Percentiles rank a stretch among this genome's conserved stretches.
Evolutionary conservation across 2,888 invertebrate species (phyloP).

Genomic region (Molorchus minor): DNA sequence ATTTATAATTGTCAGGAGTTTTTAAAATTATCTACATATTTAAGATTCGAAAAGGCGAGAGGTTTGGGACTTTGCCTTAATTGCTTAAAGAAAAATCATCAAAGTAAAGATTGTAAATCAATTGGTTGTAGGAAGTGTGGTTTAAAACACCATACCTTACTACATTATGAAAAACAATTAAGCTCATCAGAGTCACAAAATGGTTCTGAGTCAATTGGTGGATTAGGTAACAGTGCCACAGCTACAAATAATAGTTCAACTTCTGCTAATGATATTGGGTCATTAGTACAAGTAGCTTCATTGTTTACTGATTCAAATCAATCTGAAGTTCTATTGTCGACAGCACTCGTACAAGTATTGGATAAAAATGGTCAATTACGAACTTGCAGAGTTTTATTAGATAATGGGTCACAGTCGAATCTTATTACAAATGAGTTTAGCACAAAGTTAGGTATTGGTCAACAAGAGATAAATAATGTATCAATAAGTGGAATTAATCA

Average conservation of each 20-base stretch:
- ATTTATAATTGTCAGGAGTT: slow-evolving; percentile 9
- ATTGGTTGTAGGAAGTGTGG: not conserved
- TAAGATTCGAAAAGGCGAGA: slow-evolving; percentile 5
- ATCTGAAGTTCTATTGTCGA: too few species aligned
- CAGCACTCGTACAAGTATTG: not conserved
- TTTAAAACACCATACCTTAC: not conserved
- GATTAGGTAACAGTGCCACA: not conserved
- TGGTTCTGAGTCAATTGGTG: not conserved
- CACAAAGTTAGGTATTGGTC: not conserved
- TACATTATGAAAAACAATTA: not conserved
- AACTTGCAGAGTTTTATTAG: too few species aligned
- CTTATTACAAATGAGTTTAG: not conserved
- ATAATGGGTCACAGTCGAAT: not conserved
- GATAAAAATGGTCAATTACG: not conserved
- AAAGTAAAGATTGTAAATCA: not conserved
- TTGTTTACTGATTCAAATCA: too few species aligned
- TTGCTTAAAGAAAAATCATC: not conserved
- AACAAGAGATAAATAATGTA: not conserved
- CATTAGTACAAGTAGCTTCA: too few species aligned
- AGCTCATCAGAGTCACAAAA: not conserved
- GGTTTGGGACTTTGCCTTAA: slow-evolving; percentile 2
- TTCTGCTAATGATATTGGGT: too few species aligned
- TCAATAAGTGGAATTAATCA: not conserved
- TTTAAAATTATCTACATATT: slow-evolving; percentile 5
- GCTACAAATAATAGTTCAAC: not conserved